Evolutionary conservation across 2,113 vertebrate species (phyloP), one percentile per base, ranked within the genome.

Genomic region (Rhodinocichla rosea): DNA sequence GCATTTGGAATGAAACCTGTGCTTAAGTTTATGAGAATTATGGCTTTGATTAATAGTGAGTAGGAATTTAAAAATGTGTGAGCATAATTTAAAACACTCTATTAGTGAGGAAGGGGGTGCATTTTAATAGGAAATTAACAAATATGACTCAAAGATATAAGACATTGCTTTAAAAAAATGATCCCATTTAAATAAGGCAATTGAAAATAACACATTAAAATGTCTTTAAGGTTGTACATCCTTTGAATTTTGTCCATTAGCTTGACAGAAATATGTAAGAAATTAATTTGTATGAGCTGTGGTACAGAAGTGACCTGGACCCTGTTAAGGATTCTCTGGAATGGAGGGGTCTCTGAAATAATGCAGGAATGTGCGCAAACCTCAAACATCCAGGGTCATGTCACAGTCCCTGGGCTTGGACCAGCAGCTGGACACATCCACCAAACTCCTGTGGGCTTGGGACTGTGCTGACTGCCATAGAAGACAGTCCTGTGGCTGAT

Each of bases 81-180:
- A 95, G 55, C 37, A 82, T 64, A 87, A 71, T 87, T 97, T 97
- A 95, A 92, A 97, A 83, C 11, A 50, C 28, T 70, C 32, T 83
- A 15, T 76, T 74, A 79, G 62, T 92, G 73, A 94, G 77, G 81
- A 94, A 96, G 2, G 68, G 63, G 44, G 42, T 79, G 78, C 65
- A 94, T 97, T 97, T 97, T 95, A 97, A 97, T 93, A 74, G 67
- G 63, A 87, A 96, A 92, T 97, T 97, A 97, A 91, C 80, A 95
- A 95, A 89, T 81, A 63, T 63, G 59, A 83, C 90, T 94, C 10
- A 35, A 91, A 57, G 82, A 57, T 87, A 93, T 59, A 87, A 92
- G 79, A 44, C 42, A 45, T 91, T 96, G 35, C 89, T 96, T 94
- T 85, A 77, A 81, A 97, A 89, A 95, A 95, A 83, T 59, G 37